Evolutionary conservation across 2,888 invertebrate species (phyloP).

Genomic region (Caenorhabditis panamensis): DNA sequence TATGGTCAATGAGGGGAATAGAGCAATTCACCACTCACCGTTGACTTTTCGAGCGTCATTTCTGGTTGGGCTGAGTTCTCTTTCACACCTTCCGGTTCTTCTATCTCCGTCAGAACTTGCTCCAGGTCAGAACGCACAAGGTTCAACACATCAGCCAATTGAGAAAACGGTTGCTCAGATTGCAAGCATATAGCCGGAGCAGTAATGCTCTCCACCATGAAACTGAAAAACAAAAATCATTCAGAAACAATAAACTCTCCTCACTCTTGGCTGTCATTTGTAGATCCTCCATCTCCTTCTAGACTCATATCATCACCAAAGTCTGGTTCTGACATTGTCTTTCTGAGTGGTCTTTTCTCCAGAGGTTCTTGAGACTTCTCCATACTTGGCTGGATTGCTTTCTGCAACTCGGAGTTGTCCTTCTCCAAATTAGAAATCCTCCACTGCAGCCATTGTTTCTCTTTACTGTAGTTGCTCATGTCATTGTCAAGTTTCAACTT

Average conservation of each 20-base stretch:
- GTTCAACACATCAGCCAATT: conserved; percentile 67
- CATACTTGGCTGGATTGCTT: conserved; percentile 39
- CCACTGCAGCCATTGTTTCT: conserved; percentile 74
- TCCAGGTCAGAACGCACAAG: conserved; percentile 73
- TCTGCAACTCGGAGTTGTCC: conserved; percentile 70
- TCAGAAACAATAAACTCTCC: not conserved
- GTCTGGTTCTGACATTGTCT: conserved; percentile 62
- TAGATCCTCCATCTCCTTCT: conserved; percentile 40
- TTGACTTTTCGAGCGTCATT: conserved; percentile 52
- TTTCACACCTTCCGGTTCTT: conserved; percentile 55
- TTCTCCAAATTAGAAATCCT: conserved; percentile 73
- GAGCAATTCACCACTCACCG: conserved; percentile 29
- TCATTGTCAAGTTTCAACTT: conserved; percentile 75
- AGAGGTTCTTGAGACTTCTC: conserved; percentile 41
- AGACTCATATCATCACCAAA: conserved; percentile 60
- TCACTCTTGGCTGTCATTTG: conserved; percentile 37
- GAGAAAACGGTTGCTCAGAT: conserved; percentile 62
- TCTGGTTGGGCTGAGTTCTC: conserved; percentile 13
- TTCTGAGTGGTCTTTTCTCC: conserved; percentile 28
- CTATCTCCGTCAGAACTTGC: conserved; percentile 70
- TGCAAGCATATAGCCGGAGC: conserved; percentile 25
- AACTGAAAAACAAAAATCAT: conserved; percentile 18
- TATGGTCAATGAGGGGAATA: no score
- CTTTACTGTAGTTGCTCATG: conserved; percentile 69
- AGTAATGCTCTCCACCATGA: conserved; percentile 39